Conservation (phyloP, 1,140 invertebrate genomes). For the Drosophila rufa region DNA sequence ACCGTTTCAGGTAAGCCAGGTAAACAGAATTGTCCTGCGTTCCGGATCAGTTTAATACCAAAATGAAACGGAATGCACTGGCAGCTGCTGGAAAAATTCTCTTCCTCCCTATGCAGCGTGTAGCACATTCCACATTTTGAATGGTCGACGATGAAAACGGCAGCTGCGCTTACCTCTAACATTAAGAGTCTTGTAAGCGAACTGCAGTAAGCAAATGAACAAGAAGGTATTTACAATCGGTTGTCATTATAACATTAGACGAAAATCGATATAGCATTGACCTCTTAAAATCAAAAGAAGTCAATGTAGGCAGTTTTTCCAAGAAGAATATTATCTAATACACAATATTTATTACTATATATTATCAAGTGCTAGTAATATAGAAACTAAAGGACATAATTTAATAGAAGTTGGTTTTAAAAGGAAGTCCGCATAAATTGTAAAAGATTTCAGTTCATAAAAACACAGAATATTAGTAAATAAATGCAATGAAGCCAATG, state of each 20-base stretch:
- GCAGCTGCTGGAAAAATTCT: slow-evolving; percentile 49
- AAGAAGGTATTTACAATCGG: neutral
- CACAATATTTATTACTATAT: too few species aligned
- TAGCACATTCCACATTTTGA: slow-evolving; percentile 21
- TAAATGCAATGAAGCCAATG: neutral
- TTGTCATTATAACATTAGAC: too few species aligned
- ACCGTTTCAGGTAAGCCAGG: slow-evolving; percentile 35
- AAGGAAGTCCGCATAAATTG: too few species aligned
- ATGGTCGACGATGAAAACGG: slow-evolving; percentile 9
- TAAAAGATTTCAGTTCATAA: too few species aligned
- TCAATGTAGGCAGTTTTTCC: too few species aligned
- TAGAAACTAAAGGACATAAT: too few species aligned
- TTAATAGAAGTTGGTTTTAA: too few species aligned
- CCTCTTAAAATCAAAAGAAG: too few species aligned
- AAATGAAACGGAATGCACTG: slow-evolving; percentile 8
- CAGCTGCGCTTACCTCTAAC: slow-evolving; percentile 23
- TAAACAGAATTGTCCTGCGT: slow-evolving; percentile 17
- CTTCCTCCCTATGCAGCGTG: slow-evolving; percentile 42
- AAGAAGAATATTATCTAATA: too few species aligned
- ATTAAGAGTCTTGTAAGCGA: neutral
- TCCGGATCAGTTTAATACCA: slow-evolving; percentile 31
- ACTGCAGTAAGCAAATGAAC: neutral
- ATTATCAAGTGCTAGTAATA: too few species aligned
- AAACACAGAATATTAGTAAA: too few species aligned
- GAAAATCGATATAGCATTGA: too few species aligned